Conservation (phyloP, 2,888 invertebrate species). For the Lydus trimaculatus region DNA sequence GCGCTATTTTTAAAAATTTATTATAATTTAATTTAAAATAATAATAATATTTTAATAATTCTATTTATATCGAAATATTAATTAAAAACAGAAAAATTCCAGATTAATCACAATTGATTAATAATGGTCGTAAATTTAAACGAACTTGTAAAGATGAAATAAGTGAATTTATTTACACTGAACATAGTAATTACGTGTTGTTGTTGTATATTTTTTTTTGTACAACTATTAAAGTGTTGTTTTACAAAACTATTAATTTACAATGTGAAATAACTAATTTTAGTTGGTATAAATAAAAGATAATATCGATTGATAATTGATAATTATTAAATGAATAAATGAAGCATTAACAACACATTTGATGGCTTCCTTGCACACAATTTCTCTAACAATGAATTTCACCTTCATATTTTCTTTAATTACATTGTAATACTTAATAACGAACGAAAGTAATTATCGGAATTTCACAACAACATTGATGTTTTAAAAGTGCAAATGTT, state of each 20-base stretch:
- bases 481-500: slow-evolving; percentile 2
- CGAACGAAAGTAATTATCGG: background rate
- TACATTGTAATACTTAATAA: background rate
- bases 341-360: slow-evolving; percentile 17
- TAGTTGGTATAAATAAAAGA: background rate
- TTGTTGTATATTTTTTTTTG: too few species aligned
- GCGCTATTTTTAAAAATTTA: too few species aligned
- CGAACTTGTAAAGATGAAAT: background rate
- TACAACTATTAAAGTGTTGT: background rate
- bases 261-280: background rate
- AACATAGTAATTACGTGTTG: background rate
- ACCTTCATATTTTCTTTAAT: slow-evolving; percentile 12
- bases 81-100: too few species aligned
- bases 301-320: slow-evolving; percentile 9
- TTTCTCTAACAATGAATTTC: slow-evolving; percentile 11
- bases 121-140: background rate
- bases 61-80: too few species aligned
- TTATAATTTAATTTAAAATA: too few species aligned
- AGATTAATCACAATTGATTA: background rate
- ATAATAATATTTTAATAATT: too few species aligned
- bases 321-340: slow-evolving; percentile 17
- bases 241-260: background rate
- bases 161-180: background rate
- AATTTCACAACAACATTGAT: slow-evolving; percentile 4
- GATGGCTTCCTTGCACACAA: slow-evolving; percentile 10